These are phyloP conservation scores for Lagopus muta DNA, from an alignment of 2,113 vertebrate genomes.

Conservation along the genomic window DNA sequence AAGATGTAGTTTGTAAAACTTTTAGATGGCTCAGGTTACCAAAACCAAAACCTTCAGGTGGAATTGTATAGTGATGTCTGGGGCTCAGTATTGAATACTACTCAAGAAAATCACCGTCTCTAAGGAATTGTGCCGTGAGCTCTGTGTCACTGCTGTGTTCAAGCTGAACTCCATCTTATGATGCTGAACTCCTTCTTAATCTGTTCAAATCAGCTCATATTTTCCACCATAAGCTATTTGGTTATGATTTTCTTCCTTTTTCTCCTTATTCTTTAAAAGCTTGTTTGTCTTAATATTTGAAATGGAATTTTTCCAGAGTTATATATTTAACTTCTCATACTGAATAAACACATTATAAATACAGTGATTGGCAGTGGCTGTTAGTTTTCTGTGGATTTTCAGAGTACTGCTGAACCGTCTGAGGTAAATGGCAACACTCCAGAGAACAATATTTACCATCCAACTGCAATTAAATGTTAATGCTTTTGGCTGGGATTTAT, in stretches of 20 bases:
- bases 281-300: not conserved
- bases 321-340: not conserved
- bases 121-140: not conserved
- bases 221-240: not conserved
- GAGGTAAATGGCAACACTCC: not conserved
- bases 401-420: not conserved
- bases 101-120: not conserved
- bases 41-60: not conserved
- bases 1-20: not conserved
- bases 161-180: not conserved
- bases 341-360: not conserved
- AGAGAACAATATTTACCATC: not conserved
- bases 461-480: not conserved
- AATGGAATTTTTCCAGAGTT: not conserved
- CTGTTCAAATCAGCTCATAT: not conserved
- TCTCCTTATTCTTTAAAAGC: not conserved
- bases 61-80: not conserved
- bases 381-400: not conserved
- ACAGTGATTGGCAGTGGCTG: not conserved
- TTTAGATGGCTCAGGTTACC: fast-evolving
- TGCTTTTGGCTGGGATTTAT: not conserved
- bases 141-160: not conserved
- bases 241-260: not conserved
- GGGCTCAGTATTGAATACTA: not conserved
- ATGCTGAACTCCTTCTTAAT: not conserved